Base-by-base conservation (phyloP, 2,113 vertebrate species). In the Heloderma charlesbogerti region DNA sequence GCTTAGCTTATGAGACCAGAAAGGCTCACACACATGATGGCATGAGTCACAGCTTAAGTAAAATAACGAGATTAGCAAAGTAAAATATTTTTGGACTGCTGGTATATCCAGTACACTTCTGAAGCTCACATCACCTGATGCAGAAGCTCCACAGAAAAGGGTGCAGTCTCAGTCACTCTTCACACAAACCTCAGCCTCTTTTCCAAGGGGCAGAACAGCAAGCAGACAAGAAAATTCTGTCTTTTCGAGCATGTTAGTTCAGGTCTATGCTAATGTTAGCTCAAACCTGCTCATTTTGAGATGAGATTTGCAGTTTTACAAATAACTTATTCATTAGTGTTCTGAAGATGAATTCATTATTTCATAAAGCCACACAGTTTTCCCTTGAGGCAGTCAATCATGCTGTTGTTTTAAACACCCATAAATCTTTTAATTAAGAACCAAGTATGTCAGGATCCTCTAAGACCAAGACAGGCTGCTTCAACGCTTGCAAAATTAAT, bases 221-320 rank as follows among this genome's bases (percentile, higher is more conserved):
- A 91, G 90, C 66, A 90, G 29, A 40, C 91, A 86, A 79, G 80
- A 90, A 93, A 37, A 79, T 85, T 1, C 71, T 92, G 90, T 81
- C 88, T 92, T n/a, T 90, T 91, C 90, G 29, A 91, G 87, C 92
- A 54, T 69, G 89, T 87, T 86, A 80, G 88, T 88, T 57, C 89
- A 93, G 95, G 84, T 69, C 85, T 27, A 0, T n/a, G 67, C 79
- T 94, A 92, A 88, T 91, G 93, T 92, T 92, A 96, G 75, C 87
- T 84, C 91, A 93, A 74, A n/a, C 45, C 81, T 90, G n/a, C 31
- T 86, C 90, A 54, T 92, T 87, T 93, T 95, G 94, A 91, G 86
- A 89, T 22, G 63, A 22, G 72, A 86, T 91, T 95, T 94, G 93
- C 91, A 91, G 34, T 81, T 92, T n/a, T 95, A 92, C 86, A 94